Conservation (phyloP, 2,113 vertebrate genomes). For the Gavialis gangeticus region DNA sequence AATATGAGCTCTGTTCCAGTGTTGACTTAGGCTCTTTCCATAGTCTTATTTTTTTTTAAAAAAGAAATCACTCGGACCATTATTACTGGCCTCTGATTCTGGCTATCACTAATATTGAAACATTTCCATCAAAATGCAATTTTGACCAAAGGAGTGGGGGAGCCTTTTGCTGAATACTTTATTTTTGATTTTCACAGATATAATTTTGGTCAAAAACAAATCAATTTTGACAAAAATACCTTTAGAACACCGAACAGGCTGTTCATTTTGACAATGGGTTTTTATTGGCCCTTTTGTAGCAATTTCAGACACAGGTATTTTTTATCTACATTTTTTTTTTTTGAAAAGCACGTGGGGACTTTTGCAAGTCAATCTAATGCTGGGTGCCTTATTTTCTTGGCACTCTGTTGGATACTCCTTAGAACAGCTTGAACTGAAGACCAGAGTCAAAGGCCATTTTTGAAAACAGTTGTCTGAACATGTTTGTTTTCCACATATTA, state of each 20-base stretch:
- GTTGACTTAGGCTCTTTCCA: neutral
- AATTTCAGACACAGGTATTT: constrained; percentile 58
- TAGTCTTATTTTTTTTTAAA: no score
- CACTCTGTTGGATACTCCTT: neutral
- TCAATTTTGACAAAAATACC: neutral
- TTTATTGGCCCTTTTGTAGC: constrained; percentile 48
- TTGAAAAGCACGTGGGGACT: constrained; percentile 33
- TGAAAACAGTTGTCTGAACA: neutral
- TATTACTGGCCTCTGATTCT: neutral
- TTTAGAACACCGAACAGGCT: constrained; percentile 27
- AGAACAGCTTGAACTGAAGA: neutral
- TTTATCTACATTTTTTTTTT: constrained; percentile 17
- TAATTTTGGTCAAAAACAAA: no score
- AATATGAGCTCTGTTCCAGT: neutral
- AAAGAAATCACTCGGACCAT: neutral
- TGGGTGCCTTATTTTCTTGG: neutral
- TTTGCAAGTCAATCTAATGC: constrained; percentile 6
- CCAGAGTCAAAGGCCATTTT: neutral
- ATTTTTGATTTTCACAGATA: no score
- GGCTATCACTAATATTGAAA: neutral
- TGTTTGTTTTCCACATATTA: neutral
- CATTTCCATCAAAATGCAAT: neutral
- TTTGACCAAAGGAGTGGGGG: neutral
- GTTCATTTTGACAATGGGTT: constrained; percentile 48
- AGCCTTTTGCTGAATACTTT: neutral